Evolutionary conservation across 2,888 invertebrate species (phyloP).

Genomic region (Drosophila flavopinicola): DNA sequence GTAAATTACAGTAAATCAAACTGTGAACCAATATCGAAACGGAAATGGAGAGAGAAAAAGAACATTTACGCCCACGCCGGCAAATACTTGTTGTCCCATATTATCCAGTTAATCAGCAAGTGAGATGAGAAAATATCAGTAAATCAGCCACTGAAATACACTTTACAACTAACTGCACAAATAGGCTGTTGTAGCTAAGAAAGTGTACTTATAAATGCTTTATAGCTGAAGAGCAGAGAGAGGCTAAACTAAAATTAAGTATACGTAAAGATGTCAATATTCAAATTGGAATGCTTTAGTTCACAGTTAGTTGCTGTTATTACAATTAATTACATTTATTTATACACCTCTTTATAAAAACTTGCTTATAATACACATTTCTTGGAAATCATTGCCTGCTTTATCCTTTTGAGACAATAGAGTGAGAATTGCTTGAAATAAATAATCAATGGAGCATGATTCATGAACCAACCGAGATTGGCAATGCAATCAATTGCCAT

Average conservation of each 20-base stretch:
- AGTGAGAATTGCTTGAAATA: not conserved
- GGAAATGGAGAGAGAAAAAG: not conserved
- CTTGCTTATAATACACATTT: no score
- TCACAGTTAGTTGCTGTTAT: no score
- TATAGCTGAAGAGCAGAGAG: no score
- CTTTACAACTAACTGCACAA: not conserved
- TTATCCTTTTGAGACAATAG: not conserved
- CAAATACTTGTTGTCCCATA: not conserved
- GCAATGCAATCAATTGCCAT: not conserved
- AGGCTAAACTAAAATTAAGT: no score
- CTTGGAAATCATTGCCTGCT: not conserved
- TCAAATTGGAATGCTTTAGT: no score
- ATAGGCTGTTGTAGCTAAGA: no score
- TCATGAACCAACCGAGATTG: not conserved
- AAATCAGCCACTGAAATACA: not conserved
- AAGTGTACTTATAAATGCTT: no score
- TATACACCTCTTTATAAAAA: no score
- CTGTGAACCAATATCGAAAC: not conserved
- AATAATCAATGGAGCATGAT: not conserved
- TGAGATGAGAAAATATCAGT: no score
- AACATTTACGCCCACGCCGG: not conserved
- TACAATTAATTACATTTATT: not conserved
- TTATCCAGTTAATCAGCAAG: constrained; percentile 3
- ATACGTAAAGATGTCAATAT: no score
- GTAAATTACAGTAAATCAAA: constrained; percentile 33